A percentile compares a stretch with the other conserved stretches of the same genome.
Evolutionary conservation across 2,797 vertebrate genomes (phyloP).

Genomic region (Salmo trutta): DNA sequence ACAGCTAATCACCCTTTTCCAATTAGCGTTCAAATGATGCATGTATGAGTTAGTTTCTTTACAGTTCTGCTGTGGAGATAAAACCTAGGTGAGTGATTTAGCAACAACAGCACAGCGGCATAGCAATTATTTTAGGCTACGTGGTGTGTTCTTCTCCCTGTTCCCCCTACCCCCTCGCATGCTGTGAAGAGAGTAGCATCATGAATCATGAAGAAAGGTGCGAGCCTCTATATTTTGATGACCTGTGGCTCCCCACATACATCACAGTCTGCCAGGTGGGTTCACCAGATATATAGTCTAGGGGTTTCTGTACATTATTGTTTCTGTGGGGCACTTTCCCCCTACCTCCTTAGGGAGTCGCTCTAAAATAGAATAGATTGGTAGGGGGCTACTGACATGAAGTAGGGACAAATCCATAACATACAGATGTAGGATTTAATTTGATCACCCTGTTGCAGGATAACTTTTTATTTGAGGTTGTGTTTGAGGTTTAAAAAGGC

Average conservation of each 20-base stretch:
- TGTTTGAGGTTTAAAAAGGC: neutral
- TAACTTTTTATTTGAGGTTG: too few relatives aligned
- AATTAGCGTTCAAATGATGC: neutral
- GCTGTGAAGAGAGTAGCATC: neutral
- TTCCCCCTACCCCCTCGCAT: neutral
- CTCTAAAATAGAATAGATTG: neutral
- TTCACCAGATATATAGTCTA: neutral
- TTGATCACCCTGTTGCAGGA: too few relatives aligned
- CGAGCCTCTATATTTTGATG: neutral
- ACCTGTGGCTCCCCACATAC: neutral
- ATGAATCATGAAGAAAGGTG: neutral
- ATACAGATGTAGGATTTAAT: neutral
- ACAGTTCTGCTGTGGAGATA: neutral
- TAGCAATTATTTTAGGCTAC: neutral
- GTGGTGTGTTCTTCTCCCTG: neutral
- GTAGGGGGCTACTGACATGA: neutral
- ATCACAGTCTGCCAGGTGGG: constrained; percentile 1
- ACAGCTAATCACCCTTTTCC: neutral
- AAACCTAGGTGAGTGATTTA: neutral
- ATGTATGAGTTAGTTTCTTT: neutral
- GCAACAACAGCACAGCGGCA: neutral
- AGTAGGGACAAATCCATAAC: neutral
- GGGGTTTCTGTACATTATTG: neutral
- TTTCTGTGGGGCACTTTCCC: neutral
- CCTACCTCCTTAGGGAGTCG: neutral